These are phyloP conservation scores for Osmoderma eremita DNA, from an alignment of 2,888 invertebrate species.

Conservation along the genomic window DNA sequence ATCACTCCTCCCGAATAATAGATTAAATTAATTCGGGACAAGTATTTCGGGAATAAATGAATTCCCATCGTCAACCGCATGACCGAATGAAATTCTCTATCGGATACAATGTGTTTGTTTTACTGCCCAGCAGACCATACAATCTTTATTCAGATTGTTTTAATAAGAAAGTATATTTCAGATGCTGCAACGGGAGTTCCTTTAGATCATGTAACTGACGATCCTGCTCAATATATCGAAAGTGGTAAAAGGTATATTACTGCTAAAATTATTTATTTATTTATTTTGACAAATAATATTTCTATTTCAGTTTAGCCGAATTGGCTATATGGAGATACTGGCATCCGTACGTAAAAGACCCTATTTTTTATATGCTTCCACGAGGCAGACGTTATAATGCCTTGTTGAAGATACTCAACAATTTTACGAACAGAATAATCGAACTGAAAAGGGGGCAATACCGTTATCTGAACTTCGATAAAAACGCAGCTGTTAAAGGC, in stretches of 20 bases:
- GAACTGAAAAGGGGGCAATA: neutral
- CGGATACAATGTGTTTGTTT: too few relatives aligned
- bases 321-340: conserved; percentile 43
- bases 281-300: neutral
- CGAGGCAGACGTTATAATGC: conserved; percentile 5
- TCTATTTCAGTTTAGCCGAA: conserved; percentile 44
- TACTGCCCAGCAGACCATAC: too few relatives aligned
- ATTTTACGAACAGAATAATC: conserved; percentile 10
- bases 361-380: conserved; percentile 4
- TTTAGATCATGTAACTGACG: conserved; percentile 61
- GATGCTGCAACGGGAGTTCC: conserved; percentile 71
- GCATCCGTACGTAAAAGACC: conserved; percentile 13
- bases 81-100: too few relatives aligned
- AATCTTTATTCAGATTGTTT: too few relatives aligned
- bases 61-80: too few relatives aligned
- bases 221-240: conserved; percentile 63
- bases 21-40: too few relatives aligned
- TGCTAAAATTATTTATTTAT: too few relatives aligned
- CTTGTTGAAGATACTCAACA: conserved; percentile 6
- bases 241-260: conserved; percentile 60
- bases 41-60: too few relatives aligned
- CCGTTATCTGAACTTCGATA: neutral
- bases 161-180: conserved; percentile 50
- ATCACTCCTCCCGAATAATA: too few relatives aligned
- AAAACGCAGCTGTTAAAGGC: neutral